A percentile compares a stretch with the other conserved stretches of the same genome.
These are phyloP conservation scores for Fissipunctia ypsillon DNA, from an alignment of 2,888 invertebrate species.

Conservation along the genomic window DNA sequence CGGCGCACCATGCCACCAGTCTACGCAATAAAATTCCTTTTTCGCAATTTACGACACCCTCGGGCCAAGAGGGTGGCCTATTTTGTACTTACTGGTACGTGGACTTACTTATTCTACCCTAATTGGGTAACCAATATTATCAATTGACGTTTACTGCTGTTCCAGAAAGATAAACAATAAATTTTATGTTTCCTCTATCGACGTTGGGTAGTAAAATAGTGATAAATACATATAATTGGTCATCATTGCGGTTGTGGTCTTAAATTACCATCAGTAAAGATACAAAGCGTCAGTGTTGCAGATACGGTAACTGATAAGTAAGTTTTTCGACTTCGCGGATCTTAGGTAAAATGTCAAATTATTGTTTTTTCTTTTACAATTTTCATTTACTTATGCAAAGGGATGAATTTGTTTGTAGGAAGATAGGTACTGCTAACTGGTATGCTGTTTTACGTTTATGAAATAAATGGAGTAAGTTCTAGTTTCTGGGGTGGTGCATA, in stretches of 20 bases:
- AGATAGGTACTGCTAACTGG: not conserved
- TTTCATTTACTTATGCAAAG: not conserved
- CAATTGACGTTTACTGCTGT: constrained; percentile 62
- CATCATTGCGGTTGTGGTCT: constrained; percentile 6
- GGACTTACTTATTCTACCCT: constrained; percentile 43
- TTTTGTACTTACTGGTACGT: constrained; percentile 35
- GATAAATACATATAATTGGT: constrained; percentile 40
- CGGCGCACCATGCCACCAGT: not conserved
- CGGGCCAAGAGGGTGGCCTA: constrained; percentile 33
- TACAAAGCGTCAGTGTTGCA: constrained; percentile 10
- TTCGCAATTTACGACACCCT: constrained; percentile 44
- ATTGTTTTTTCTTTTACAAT: not conserved
- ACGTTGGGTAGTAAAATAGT: constrained; percentile 34
- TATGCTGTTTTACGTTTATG: not conserved
- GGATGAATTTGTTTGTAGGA: not conserved
- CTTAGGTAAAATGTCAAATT: not conserved
- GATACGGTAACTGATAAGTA: not conserved
- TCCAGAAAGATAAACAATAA: constrained; percentile 43
- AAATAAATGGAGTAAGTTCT: not conserved
- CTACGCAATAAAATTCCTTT: constrained; percentile 39
- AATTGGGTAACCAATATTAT: constrained; percentile 55
- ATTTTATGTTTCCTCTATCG: constrained; percentile 43
- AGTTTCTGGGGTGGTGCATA: not conserved
- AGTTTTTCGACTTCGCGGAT: not conserved
- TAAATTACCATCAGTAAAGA: constrained; percentile 2